Evolutionary conservation across 2,888 invertebrate genomes (phyloP).

Genomic region (Ochropleura plecta): DNA sequence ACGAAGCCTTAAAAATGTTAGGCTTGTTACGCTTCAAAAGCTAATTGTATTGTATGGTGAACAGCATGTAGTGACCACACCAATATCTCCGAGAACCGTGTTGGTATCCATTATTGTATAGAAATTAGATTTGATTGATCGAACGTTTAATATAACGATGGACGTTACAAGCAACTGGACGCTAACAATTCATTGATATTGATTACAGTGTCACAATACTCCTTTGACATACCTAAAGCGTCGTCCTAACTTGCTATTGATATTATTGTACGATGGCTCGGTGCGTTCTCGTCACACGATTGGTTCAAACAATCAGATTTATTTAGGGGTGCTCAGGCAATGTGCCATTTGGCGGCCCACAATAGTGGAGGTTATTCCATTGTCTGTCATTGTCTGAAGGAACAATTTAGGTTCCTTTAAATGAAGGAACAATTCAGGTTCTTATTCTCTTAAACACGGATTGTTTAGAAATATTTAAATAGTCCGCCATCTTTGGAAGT

Average conservation of each 20-base stretch:
- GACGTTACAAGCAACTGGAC: constrained; percentile 17
- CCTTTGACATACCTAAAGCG: background rate
- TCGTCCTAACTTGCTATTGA: background rate
- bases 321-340: no score
- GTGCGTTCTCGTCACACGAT: no score
- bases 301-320: no score
- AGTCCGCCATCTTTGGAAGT: no score
- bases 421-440: background rate
- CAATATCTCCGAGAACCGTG: constrained; percentile 3
- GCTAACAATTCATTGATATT: constrained; percentile 45
- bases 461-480: background rate
- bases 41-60: background rate
- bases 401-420: background rate
- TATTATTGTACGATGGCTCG: no score
- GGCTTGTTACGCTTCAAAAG: background rate
- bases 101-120: constrained; percentile 13
- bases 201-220: constrained; percentile 29
- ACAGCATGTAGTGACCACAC: background rate
- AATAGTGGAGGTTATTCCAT: no score
- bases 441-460: background rate
- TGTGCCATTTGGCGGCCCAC: no score
- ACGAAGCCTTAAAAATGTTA: no score
- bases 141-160: constrained; percentile 41
- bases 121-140: constrained; percentile 47
- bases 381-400: no score